Conservation (phyloP, 2,888 invertebrate genomes). For the Ceratothoa steindachneri region DNA sequence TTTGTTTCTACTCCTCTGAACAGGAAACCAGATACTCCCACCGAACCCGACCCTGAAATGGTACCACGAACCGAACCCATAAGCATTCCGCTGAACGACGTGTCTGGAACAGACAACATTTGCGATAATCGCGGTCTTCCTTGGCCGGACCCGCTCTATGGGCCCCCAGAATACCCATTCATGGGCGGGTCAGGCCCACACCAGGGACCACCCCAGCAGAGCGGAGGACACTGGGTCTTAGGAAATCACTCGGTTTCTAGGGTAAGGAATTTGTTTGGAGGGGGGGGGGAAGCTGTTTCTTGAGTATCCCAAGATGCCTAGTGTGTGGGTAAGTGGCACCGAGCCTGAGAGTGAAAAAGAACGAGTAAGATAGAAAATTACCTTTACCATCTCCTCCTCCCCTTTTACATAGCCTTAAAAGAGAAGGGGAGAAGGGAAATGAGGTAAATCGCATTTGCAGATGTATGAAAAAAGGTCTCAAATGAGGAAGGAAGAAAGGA, state of each 20-base stretch:
- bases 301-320: no score
- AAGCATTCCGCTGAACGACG: constrained; percentile 79
- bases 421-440: no score
- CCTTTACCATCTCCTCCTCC: no score
- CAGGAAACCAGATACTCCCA: constrained; percentile 68
- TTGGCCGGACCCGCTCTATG: constrained; percentile 80
- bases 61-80: constrained; percentile 71
- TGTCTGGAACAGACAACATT: constrained; percentile 73
- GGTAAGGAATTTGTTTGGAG: constrained; percentile 1
- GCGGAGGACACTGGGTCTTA: constrained; percentile 2
- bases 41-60: constrained; percentile 80
- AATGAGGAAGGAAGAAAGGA: no score
- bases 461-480: no score
- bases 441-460: no score
- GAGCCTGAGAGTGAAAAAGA: no score
- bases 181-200: background rate
- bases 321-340: no score
- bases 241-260: constrained; percentile 5
- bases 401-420: no score
- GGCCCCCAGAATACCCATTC: constrained; percentile 54
- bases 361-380: no score
- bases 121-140: constrained; percentile 71
- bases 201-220: background rate
- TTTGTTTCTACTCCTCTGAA: no score
- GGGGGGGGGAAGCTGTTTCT: no score